Evolutionary conservation across 2,797 vertebrate species (phyloP), one percentile per base, ranked within the genome.

Genomic region (Dermochelys coriacea): DNA sequence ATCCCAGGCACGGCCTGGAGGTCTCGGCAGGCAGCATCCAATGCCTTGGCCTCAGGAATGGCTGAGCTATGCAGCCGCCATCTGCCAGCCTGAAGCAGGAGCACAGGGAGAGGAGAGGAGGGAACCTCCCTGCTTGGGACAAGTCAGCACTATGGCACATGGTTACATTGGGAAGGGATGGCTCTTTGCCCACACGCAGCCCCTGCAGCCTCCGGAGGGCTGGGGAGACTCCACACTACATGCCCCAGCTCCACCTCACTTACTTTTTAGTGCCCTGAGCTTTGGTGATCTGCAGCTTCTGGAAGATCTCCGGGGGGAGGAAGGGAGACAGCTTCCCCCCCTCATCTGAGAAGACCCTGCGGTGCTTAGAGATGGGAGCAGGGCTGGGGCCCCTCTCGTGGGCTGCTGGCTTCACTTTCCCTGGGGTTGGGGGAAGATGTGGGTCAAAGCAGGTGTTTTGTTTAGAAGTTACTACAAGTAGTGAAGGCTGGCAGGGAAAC

Each of bases 251-350:
- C 37, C 16, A 79, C 49, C 79, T 49, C 79, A 97, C 99, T 97
- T 98, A 99, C 98, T 99, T 98, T 87, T 98, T 98, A 0, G 85
- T 87, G 34, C 98, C 98, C 88, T 98, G 98, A 16, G 97, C 98
- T 87, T 98, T 98, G 0, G 98, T 85, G 1, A 98, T 98, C 94
- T 99, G 99, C 45, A 99, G 96, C 96, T 98, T 99, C 95, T 99
- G 99, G 96, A 99, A 99, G 95, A 99, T 98, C 94, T 99, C 99
- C 0, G 99, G 99, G 0, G 99, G 98, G 51, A 99, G 97, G 84
- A 99, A 99, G 0, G 98, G 98, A 1, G 98, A 98, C 5, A 97
- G 98, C 49, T 98, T 98, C 15, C 98, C 98, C 0, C 97, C 98
- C 52, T 98, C 99, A 0, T 99, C 99, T 0, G 99, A 99, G 92